Evolutionary conservation across 2,888 invertebrate genomes (phyloP).

Genomic region (Philereme transversata): DNA sequence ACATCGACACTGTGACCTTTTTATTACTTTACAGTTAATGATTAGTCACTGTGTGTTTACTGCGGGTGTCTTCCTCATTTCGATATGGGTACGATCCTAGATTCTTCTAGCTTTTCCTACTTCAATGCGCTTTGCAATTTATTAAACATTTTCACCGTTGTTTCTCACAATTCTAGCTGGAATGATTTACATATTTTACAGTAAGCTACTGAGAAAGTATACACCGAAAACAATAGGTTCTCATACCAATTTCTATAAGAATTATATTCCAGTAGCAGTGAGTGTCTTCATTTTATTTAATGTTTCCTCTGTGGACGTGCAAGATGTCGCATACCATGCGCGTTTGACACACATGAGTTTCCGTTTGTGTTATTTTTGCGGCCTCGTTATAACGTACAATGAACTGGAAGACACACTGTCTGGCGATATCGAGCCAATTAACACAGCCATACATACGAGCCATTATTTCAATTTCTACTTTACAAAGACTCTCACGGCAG

Average conservation of each 20-base stretch:
- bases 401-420: slow-evolving; percentile 65
- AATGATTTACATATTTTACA: neutral
- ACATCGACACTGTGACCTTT: slow-evolving; percentile 66
- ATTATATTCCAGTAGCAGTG: slow-evolving; percentile 13
- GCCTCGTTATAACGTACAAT: slow-evolving; percentile 56
- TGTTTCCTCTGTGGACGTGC: slow-evolving; percentile 32
- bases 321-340: slow-evolving; percentile 31
- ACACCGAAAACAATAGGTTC: slow-evolving; percentile 16
- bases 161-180: neutral
- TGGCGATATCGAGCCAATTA: slow-evolving; percentile 40
- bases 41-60: slow-evolving; percentile 34
- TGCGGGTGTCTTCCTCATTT: slow-evolving; percentile 14
- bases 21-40: slow-evolving; percentile 55
- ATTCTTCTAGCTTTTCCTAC: too few species aligned
- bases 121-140: neutral
- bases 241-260: slow-evolving; percentile 17
- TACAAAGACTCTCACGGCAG: neutral
- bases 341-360: slow-evolving; percentile 59
- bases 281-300: slow-evolving; percentile 29
- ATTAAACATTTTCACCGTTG: neutral
- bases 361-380: slow-evolving; percentile 61
- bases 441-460: neutral
- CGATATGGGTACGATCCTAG: neutral
- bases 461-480: slow-evolving; percentile 13
- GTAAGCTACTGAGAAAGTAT: slow-evolving; percentile 6